These are phyloP conservation scores for Brachyhypopomus occidentalis DNA, from an alignment of 2,113 vertebrate genomes.

Conservation along the genomic window DNA sequence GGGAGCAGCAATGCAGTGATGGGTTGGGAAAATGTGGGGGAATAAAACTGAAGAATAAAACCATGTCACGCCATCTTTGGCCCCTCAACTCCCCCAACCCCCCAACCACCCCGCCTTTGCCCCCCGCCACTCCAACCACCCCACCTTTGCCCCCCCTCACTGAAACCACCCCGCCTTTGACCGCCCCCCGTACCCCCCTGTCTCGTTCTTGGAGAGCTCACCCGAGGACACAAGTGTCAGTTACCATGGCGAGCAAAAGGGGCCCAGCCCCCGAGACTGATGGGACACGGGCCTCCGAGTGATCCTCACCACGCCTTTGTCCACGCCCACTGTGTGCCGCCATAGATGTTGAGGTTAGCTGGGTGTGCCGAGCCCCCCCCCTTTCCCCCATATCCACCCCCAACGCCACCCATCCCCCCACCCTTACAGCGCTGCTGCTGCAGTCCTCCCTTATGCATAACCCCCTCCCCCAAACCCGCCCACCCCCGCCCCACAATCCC, in stretches of 20 bases:
- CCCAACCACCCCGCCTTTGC: too few relatives aligned
- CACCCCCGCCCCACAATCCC: slow-evolving; percentile 45
- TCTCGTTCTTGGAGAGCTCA: not conserved
- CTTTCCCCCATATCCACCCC: slow-evolving; percentile 14
- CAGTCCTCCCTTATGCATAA: slow-evolving; percentile 4
- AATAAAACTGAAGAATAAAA: slow-evolving; percentile 19
- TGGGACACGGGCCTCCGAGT: not conserved
- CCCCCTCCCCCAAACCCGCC: slow-evolving; percentile 16
- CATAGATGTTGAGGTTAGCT: slow-evolving; percentile 26
- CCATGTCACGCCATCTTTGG: not conserved
- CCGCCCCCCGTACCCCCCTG: too few relatives aligned
- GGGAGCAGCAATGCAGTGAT: slow-evolving; percentile 62
- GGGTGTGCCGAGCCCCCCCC: slow-evolving; percentile 7
- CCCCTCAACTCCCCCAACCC: not conserved
- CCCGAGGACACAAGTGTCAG: not conserved
- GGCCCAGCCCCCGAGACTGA: not conserved
- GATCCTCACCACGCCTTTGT: slow-evolving; percentile 34
- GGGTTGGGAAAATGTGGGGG: slow-evolving; percentile 41
- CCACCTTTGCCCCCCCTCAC: too few relatives aligned
- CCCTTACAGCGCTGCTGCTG: not conserved
- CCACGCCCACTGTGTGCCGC: slow-evolving; percentile 6
- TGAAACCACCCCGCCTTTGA: too few relatives aligned
- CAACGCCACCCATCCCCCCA: not conserved
- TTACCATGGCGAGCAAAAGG: slow-evolving; percentile 16
- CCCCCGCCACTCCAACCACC: too few relatives aligned